phyloP scores from a whole-genome alignment of 2,888 invertebrate genomes.

The Agriopis marginaria region DNA sequence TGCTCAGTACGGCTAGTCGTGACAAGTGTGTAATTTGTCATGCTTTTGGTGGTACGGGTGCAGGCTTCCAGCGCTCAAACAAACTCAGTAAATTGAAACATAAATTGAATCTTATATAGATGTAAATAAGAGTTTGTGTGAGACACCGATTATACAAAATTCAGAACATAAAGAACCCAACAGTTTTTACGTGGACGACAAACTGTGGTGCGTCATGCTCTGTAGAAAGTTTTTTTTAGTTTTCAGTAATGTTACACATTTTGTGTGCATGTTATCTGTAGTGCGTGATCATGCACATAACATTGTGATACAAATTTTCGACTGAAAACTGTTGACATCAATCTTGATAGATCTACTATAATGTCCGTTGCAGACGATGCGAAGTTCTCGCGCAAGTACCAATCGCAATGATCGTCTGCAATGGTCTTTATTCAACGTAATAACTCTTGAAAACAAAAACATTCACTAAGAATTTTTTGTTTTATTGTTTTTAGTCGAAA shows the following conservation, averaged over 20 bases:
- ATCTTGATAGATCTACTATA: background rate
- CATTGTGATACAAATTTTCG: constrained; percentile 58
- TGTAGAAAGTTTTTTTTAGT: constrained; percentile 64
- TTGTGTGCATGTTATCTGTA: constrained; percentile 35
- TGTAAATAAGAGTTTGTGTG: constrained; percentile 60
- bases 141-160: constrained; percentile 60
- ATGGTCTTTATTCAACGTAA: background rate
- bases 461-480: background rate
- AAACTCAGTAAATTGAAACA: constrained; percentile 54
- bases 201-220: constrained; percentile 83
- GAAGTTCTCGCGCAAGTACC: too few relatives aligned
- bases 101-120: constrained; percentile 29
- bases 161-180: constrained; percentile 68
- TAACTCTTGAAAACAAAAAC: background rate
- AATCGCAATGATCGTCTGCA: too few relatives aligned
- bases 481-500: constrained; percentile 56
- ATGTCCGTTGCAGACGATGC: too few relatives aligned
- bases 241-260: constrained; percentile 39
- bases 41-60: constrained; percentile 84
- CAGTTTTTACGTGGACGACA: constrained; percentile 69
- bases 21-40: constrained; percentile 71
- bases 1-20: constrained; percentile 61
- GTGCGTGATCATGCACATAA: constrained; percentile 71
- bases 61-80: constrained; percentile 74
- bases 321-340: constrained; percentile 56